Conservation (phyloP, 2,797 vertebrate species). For the Buceros bicornis region DNA sequence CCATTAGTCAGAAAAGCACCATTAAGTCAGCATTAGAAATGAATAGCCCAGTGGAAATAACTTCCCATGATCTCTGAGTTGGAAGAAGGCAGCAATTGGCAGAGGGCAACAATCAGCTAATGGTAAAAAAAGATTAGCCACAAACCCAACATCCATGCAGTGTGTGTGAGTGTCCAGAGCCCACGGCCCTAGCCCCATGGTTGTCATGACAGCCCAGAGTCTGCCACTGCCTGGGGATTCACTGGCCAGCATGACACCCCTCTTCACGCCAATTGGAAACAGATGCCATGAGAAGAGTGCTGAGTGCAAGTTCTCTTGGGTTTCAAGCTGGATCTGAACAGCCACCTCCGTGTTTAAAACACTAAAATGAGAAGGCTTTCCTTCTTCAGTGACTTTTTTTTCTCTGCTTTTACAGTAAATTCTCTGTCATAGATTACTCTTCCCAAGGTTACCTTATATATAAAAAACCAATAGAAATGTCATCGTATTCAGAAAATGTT, state of each 20-base stretch:
- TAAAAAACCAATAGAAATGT: background rate
- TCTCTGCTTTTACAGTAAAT: background rate
- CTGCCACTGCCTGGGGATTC: background rate
- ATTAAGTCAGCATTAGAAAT: background rate
- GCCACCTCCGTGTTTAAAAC: background rate
- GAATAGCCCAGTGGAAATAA: background rate
- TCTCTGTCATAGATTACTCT: background rate
- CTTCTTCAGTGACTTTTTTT: background rate
- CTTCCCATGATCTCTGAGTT: background rate
- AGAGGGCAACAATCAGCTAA: background rate
- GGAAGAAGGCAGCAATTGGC: background rate
- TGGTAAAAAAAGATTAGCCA: background rate
- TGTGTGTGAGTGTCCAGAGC: background rate
- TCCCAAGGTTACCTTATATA: background rate
- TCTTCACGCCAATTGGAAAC: background rate
- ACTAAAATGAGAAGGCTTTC: background rate
- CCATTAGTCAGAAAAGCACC: background rate
- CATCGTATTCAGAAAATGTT: background rate
- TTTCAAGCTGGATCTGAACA: background rate
- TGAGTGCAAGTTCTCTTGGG: background rate
- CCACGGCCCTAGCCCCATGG: accelerated
- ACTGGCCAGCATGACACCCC: background rate
- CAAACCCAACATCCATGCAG: background rate
- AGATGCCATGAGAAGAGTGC: background rate
- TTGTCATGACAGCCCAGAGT: conserved; percentile 24